Percentiles rank a stretch among this genome's conserved stretches.
phyloP scores from a whole-genome alignment of 1,140 invertebrate genomes.

The Drosophila cardini region DNA sequence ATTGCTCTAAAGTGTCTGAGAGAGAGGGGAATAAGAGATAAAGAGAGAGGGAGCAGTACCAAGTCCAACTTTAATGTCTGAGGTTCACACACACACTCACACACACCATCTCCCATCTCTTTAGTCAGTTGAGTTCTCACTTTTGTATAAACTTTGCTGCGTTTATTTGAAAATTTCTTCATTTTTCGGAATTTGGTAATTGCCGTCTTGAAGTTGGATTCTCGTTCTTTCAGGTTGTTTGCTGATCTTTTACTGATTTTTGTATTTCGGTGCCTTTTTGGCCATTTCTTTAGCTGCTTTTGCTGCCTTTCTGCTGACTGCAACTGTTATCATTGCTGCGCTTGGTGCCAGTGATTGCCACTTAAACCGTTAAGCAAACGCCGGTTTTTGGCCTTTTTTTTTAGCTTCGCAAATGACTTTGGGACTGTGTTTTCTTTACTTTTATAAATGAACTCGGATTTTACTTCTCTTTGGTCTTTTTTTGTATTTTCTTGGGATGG shows the following conservation, averaged over 20 bases:
- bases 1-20: constrained; percentile 58
- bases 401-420: too few relatives aligned
- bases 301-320: too few relatives aligned
- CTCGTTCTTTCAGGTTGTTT: constrained; percentile 54
- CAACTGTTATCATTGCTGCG: constrained; percentile 71
- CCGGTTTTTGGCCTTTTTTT: constrained; percentile 37
- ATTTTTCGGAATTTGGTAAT: constrained; percentile 83
- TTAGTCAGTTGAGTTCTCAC: constrained; percentile 79
- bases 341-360: constrained; percentile 78
- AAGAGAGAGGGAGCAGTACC: neutral
- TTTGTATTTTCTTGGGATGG: constrained; percentile 31
- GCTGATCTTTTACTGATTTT: constrained; percentile 77
- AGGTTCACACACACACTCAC: constrained; percentile 34
- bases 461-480: constrained; percentile 18
- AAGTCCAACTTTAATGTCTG: neutral
- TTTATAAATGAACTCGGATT: constrained; percentile 68
- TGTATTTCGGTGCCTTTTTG: constrained; percentile 46
- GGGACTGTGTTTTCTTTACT: neutral
- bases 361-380: constrained; percentile 82
- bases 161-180: constrained; percentile 84
- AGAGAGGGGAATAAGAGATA: neutral
- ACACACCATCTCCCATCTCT: constrained; percentile 62
- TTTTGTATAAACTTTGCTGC: constrained; percentile 70
- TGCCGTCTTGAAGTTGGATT: constrained; percentile 50
- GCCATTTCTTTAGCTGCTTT: constrained; percentile 46